These are phyloP conservation scores for Chionomys nivalis DNA, from an alignment of 2,113 vertebrate species.

Conservation along the genomic window DNA sequence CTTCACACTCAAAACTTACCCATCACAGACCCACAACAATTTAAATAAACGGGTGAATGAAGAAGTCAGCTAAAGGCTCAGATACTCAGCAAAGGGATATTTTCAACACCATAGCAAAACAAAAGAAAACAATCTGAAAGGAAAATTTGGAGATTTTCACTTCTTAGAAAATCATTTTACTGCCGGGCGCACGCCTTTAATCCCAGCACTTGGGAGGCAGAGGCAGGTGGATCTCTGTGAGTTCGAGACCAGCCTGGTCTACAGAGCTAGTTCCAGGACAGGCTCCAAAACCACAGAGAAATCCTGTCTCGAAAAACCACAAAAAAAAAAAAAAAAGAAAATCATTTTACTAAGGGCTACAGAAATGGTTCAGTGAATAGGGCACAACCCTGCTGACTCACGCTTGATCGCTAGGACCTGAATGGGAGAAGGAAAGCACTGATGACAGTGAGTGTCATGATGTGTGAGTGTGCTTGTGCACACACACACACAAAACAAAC, in stretches of 20 bases:
- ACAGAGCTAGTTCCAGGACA: too few relatives aligned
- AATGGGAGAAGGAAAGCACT: not conserved
- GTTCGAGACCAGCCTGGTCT: too few relatives aligned
- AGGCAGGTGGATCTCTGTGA: too few relatives aligned
- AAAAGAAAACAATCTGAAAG: not conserved
- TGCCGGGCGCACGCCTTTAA: too few relatives aligned
- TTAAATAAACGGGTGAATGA: not conserved
- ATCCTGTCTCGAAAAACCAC: too few relatives aligned
- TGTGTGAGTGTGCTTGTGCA: not conserved
- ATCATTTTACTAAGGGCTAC: not conserved
- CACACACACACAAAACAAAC: too few relatives aligned
- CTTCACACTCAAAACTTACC: not conserved
- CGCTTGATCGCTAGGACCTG: not conserved
- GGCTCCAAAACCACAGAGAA: too few relatives aligned
- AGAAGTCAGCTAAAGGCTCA: not conserved
- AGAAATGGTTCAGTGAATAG: not conserved
- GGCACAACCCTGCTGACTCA: not conserved
- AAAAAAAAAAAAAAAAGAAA: too few relatives aligned
- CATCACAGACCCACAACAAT: not conserved
- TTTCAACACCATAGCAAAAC: not conserved
- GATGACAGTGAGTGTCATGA: not conserved
- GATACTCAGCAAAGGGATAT: not conserved
- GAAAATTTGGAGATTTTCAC: not conserved
- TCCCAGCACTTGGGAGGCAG: too few relatives aligned
- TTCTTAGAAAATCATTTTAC: not conserved